Conservation (phyloP, 2,888 invertebrate species). For the Branchipolynoe longqiensis region DNA sequence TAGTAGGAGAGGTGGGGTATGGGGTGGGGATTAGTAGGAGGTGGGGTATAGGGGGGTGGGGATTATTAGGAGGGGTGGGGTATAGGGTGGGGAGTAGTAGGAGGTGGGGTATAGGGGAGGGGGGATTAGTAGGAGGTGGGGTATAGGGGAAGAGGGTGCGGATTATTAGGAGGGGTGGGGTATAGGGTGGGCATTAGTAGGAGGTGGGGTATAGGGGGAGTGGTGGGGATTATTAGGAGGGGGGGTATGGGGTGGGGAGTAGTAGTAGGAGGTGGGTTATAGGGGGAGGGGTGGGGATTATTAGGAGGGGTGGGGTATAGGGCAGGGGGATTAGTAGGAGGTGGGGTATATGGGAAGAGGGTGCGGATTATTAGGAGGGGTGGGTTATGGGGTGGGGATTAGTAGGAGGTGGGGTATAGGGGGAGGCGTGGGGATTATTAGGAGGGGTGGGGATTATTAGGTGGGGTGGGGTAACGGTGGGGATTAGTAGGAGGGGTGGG, state of each 20-base stretch:
- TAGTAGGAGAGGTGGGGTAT: neutral
- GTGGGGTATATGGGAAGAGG: neutral
- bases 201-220: neutral
- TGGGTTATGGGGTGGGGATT: neutral
- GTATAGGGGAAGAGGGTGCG: neutral
- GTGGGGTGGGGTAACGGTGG: neutral
- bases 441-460: neutral
- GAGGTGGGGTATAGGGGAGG: neutral
- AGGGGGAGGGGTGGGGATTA: neutral
- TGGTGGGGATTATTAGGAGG: neutral
- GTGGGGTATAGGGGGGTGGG: neutral
- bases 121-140: neutral
- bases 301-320: neutral
- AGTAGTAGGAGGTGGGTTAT: neutral
- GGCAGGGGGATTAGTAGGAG: no score
- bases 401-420: neutral
- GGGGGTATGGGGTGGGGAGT: neutral
- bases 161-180: neutral
- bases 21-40: neutral
- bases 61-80: neutral
- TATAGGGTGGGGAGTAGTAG: neutral
- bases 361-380: neutral
- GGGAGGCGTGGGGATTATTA: neutral
- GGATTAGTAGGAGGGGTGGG: neutral
- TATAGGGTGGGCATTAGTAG: neutral